Evolutionary conservation across 2,113 vertebrate genomes (phyloP).

Genomic region (Scomber scombrus): DNA sequence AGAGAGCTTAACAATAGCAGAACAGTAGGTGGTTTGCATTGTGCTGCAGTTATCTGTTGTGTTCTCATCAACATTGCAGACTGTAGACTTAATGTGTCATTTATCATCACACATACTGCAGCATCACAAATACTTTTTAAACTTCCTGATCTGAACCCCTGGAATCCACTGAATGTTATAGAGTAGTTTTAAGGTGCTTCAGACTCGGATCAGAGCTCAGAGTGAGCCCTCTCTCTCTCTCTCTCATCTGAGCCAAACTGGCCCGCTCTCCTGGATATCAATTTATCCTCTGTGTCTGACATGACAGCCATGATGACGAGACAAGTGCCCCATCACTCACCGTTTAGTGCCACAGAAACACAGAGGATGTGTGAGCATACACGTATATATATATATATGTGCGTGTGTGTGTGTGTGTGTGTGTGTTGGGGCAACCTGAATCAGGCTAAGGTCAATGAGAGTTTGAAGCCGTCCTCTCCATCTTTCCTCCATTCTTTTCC

Average conservation of each 20-base stretch:
- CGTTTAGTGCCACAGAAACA: conserved; percentile 16
- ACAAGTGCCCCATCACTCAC: conserved; percentile 71
- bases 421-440: conserved; percentile 34
- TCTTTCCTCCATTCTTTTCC: conserved; percentile 42
- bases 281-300: conserved; percentile 66
- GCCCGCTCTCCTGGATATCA: conserved; percentile 47
- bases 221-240: neutral
- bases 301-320: conserved; percentile 74
- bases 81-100: no score
- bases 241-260: conserved; percentile 37
- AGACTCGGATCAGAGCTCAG: neutral
- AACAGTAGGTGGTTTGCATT: no score
- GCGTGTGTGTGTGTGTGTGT: conserved; percentile 6
- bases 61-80: no score
- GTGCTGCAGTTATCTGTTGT: no score
- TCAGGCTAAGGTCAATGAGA: conserved; percentile 61
- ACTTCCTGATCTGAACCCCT: no score
- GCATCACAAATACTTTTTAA: no score
- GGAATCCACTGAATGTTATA: no score
- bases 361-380: neutral
- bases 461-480: conserved; percentile 37
- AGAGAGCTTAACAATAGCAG: no score
- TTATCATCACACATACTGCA: no score
- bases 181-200: neutral
- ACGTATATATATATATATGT: neutral